Conservation (phyloP, 2,797 vertebrate species). For the Cynopterus sphinx region DNA sequence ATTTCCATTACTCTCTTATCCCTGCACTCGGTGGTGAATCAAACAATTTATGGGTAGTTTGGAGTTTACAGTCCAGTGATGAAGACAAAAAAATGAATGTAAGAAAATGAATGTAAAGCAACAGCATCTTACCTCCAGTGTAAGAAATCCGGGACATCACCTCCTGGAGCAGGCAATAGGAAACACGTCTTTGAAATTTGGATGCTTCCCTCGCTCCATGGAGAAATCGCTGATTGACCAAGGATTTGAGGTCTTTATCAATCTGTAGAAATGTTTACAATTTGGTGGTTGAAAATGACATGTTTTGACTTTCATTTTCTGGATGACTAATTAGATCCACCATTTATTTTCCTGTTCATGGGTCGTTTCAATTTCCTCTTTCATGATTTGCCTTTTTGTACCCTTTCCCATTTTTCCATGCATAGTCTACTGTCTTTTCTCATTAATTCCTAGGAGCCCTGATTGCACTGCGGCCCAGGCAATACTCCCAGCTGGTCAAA, state of each 20-base stretch:
- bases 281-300: neutral
- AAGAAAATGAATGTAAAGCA: neutral
- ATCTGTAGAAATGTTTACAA: neutral
- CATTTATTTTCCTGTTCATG: no score
- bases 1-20: neutral
- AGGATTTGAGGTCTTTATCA: neutral
- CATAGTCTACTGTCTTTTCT: no score
- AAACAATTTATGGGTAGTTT: neutral
- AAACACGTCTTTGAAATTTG: neutral
- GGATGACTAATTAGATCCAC: neutral
- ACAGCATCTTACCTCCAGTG: neutral
- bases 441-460: neutral
- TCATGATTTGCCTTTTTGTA: no score
- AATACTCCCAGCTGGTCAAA: neutral
- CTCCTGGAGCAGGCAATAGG: neutral
- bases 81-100: neutral
- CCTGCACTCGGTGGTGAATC: neutral
- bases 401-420: no score
- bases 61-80: neutral
- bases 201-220: neutral
- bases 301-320: neutral
- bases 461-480: no score
- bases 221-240: neutral
- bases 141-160: neutral
- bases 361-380: no score